Base-by-base conservation (phyloP, 2,797 vertebrate genomes). In the Acanthis flammea region DNA sequence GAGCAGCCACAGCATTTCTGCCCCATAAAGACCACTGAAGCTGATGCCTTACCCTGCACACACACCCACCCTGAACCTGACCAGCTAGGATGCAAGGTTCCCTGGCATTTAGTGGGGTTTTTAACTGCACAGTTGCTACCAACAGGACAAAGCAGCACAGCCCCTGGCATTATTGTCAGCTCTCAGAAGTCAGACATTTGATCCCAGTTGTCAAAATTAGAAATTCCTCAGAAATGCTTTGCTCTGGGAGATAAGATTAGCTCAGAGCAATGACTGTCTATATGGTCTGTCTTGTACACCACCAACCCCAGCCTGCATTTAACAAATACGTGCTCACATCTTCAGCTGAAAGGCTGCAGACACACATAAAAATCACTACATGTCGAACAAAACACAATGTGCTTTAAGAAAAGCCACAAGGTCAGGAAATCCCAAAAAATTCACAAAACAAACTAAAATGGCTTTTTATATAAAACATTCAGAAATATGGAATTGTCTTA, bases 1-100 rank as follows among this genome's bases (percentile, higher is more conserved):
- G 61, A 95, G 94, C 96, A 96, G 96, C 84, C 94, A 66, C 95
- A 95, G 95, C 85, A 73, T 89, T 96, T 96, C 95, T 95, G 93
- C 88, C 87, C 94, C 80, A 82, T 61, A 55, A 78, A 94, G 94
- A 63, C 83, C 83, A 93, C 89, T 92, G 82, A 95, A 94, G 96
- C 95, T 77, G 79, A 88, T 65, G 95, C 86, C 93, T 94, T 96
- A 19, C 91, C 76, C 94, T 63, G 39, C 66, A 42, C 61, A 45
- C 71, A 31, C 73, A 28, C 60, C 30, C 57, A 33, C 47, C 75
- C 75, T 15, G 47, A 77, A 44, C 47, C 85, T 37, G 44, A 66
- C 51, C 86, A 79, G 87, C 35, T 75, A 63, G 42, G 94, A 94
- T 82, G 92, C 55, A 73, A 1, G 35, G 91, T 35, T 93, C 88